Percentiles rank a stretch among this genome's conserved stretches.
phyloP scores from a whole-genome alignment of 2,888 invertebrate genomes.

The Ophion slaviceki region DNA sequence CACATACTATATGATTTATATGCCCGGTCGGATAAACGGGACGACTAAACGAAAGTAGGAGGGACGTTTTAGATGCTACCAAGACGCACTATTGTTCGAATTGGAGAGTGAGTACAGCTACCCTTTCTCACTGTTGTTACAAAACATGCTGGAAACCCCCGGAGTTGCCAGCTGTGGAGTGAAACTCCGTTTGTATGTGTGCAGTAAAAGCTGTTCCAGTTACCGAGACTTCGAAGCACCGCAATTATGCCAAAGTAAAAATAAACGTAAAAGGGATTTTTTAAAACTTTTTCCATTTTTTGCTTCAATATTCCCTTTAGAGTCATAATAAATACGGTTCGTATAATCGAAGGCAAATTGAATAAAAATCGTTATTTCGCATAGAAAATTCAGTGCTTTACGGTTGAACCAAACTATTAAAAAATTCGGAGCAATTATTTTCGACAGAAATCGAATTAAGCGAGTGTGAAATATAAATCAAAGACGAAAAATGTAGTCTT shows the following conservation, averaged over 20 bases:
- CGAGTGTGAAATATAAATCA: neutral
- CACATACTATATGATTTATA: constrained; percentile 53
- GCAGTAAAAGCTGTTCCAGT: constrained; percentile 33
- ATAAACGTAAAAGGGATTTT: neutral
- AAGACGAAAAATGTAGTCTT: neutral
- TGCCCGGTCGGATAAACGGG: constrained; percentile 55
- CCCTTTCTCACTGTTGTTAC: constrained; percentile 42
- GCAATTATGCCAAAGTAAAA: constrained; percentile 17
- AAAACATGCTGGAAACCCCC: constrained; percentile 32
- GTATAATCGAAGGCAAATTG: neutral
- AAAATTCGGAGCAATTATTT: too few relatives aligned
- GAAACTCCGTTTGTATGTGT: neutral
- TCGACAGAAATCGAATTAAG: too few relatives aligned
- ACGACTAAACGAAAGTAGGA: constrained; percentile 60
- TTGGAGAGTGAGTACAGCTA: constrained; percentile 34
- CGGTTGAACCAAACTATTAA: too few relatives aligned
- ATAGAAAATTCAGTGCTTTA: neutral
- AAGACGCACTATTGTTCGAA: constrained; percentile 60
- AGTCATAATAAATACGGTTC: neutral
- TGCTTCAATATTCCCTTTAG: neutral
- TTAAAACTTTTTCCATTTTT: neutral
- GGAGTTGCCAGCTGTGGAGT: constrained; percentile 17
- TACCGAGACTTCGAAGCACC: constrained; percentile 7
- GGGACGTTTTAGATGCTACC: constrained; percentile 46
- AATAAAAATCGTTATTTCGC: neutral